Evolutionary conservation across 2,888 invertebrate species (phyloP).

Genomic region (Onthophagus sagittarius): DNA sequence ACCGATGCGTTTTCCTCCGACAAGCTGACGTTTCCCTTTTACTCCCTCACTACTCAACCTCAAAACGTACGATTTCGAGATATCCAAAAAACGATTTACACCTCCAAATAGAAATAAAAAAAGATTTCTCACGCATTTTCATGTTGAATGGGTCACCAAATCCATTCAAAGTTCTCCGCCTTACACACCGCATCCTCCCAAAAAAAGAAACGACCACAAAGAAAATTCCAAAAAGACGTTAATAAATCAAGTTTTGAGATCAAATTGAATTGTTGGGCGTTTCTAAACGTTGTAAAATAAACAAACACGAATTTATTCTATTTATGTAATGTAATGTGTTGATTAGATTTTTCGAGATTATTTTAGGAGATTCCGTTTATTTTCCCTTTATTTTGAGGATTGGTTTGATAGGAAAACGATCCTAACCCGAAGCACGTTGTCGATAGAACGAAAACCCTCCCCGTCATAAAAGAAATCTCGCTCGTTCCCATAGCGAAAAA

Average conservation of each 20-base stretch:
- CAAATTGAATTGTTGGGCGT: background rate
- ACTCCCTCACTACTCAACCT: background rate
- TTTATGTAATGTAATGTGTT: no score
- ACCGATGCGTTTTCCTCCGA: conserved; percentile 33
- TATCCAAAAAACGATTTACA: background rate
- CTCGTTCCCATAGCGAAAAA: background rate
- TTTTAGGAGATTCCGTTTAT: no score
- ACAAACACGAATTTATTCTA: background rate
- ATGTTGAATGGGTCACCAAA: background rate
- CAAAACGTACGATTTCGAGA: background rate
- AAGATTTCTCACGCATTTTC: background rate
- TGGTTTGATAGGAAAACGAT: background rate
- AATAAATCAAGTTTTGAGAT: background rate
- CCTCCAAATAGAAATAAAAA: background rate
- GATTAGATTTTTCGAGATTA: no score
- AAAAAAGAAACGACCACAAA: background rate
- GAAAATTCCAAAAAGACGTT: background rate
- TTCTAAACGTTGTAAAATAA: background rate
- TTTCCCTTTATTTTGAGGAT: background rate
- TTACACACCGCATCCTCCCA: background rate
- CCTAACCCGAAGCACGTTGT: background rate
- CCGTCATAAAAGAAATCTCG: background rate
- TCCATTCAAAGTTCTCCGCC: background rate
- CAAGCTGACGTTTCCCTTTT: conserved; percentile 21
- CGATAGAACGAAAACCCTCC: background rate